A percentile compares a stretch with the other conserved stretches of the same genome.
Evolutionary conservation across 2,888 invertebrate genomes (phyloP).

Genomic region (Salpingus planirostris): DNA sequence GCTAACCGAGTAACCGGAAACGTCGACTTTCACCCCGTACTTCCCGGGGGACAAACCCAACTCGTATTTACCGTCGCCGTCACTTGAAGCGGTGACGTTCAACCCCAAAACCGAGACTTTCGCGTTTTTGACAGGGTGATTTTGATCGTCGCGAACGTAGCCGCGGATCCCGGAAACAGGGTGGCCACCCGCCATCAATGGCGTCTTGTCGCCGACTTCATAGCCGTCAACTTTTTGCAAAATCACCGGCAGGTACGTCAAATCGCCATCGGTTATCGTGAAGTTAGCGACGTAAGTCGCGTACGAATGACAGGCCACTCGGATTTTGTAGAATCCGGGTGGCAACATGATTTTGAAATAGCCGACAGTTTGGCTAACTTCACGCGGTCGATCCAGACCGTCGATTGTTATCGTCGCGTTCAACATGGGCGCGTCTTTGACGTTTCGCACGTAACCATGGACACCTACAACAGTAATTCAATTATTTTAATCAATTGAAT

Average conservation of each 20-base stretch:
- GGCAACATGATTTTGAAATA: conserved; percentile 64
- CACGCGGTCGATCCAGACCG: conserved; percentile 48
- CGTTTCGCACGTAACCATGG: conserved; percentile 61
- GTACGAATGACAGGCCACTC: conserved; percentile 55
- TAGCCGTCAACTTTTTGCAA: conserved; percentile 9
- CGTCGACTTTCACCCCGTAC: conserved; percentile 48
- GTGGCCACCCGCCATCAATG: conserved; percentile 5
- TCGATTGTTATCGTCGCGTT: conserved; percentile 63
- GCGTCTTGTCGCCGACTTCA: conserved; percentile 7
- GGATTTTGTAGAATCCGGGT: conserved; percentile 55
- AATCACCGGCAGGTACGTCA: conserved; percentile 36
- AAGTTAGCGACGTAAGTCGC: no score
- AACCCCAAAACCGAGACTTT: conserved; percentile 43
- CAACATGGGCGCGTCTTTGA: conserved; percentile 53
- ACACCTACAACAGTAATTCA: no score
- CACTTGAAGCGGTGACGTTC: conserved; percentile 36
- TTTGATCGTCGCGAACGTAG: conserved; percentile 50
- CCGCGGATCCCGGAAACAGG: conserved; percentile 28
- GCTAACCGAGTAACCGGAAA: conserved; percentile 51
- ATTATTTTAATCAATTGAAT: no score
- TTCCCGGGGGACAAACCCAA: conserved; percentile 43
- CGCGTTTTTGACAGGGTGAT: conserved; percentile 49
- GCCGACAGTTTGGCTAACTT: conserved; percentile 60
- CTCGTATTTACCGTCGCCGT: conserved; percentile 44
- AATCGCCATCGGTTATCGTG: conserved; percentile 36